A percentile compares a stretch with the other conserved stretches of the same genome.
phyloP scores from a whole-genome alignment of 2,797 vertebrate species.

The Cryptoprocta ferox region DNA sequence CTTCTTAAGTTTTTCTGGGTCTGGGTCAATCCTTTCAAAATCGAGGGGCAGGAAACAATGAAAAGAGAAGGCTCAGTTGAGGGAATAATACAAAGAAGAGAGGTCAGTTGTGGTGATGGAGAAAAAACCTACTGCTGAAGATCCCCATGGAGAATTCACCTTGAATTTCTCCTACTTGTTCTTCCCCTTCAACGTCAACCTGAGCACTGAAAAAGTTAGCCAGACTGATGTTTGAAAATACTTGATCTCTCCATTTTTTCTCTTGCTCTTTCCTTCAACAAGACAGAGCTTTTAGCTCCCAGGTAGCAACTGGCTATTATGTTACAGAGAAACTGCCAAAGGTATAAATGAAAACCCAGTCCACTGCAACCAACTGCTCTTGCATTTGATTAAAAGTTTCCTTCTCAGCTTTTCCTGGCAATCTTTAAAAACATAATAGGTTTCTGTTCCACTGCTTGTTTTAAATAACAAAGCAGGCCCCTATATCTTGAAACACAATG shows the following conservation, averaged over 20 bases:
- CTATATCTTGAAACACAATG: background rate
- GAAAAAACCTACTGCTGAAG: background rate
- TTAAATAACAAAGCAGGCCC: conserved; percentile 54
- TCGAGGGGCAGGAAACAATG: conserved; percentile 28
- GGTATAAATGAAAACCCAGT: background rate
- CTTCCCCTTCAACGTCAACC: background rate
- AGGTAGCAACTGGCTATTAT: background rate
- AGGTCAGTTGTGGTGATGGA: conserved; percentile 1
- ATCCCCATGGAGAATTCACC: background rate
- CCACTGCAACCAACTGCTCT: background rate
- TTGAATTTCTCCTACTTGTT: background rate
- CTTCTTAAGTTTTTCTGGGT: conserved; percentile 55
- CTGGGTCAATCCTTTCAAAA: conserved; percentile 65
- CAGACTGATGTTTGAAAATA: background rate
- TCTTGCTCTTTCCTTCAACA: background rate
- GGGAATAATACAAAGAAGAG: background rate
- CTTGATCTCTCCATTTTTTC: background rate
- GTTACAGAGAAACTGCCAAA: background rate
- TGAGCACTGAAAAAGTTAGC: background rate
- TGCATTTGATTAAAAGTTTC: conserved; percentile 22
- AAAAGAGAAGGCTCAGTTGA: background rate
- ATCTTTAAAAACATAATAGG: conserved; percentile 54
- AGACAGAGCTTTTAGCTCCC: background rate
- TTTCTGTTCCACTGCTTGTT: conserved; percentile 28
- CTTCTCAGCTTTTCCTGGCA: background rate